Evolutionary conservation across 30 jellyfish, hydroid and myxozoan species (phyloP).

Genomic region (Mastigias papua): DNA sequence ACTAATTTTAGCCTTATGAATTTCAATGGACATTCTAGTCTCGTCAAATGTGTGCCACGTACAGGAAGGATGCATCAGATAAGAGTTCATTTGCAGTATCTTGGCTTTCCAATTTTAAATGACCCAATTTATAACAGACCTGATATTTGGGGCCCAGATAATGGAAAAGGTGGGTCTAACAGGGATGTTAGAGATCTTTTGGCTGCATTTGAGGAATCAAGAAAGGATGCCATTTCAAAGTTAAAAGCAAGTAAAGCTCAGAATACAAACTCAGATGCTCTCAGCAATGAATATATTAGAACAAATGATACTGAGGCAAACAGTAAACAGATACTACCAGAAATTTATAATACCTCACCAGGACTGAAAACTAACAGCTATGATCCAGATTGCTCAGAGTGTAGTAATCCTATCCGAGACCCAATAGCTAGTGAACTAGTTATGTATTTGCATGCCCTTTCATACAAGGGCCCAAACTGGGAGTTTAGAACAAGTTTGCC

Average conservation of each 20-base stretch:
- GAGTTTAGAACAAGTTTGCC: conserved; percentile 79
- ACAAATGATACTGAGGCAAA: background rate
- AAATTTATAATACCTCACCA: too few species aligned
- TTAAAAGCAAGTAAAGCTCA: background rate
- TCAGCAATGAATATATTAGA: background rate
- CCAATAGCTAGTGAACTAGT: conserved; percentile 80
- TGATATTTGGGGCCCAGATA: conserved; percentile 91
- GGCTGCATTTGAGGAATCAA: conserved; percentile 52
- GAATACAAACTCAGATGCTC: background rate
- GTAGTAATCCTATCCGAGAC: conserved; percentile 80
- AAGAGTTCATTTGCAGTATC: conserved; percentile 97
- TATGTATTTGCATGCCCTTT: conserved; percentile 90
- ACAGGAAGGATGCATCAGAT: conserved; percentile 99
- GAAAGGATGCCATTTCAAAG: conserved; percentile 59
- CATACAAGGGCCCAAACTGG: conserved; percentile 90
- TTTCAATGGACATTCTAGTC: conserved; percentile 81
- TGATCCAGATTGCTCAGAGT: conserved; percentile 90
- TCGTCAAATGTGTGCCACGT: conserved; percentile 84
- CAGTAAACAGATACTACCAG: background rate
- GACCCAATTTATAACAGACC: conserved; percentile 98
- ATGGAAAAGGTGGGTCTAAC: conserved; percentile 86
- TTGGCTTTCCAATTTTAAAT: conserved; percentile 92
- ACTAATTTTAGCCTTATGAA: conserved; percentile 71
- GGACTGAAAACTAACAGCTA: background rate
- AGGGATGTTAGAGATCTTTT: conserved; percentile 62